These are phyloP conservation scores for Ypsolopha scabrella DNA, from an alignment of 2,888 invertebrate genomes.

Conservation along the genomic window DNA sequence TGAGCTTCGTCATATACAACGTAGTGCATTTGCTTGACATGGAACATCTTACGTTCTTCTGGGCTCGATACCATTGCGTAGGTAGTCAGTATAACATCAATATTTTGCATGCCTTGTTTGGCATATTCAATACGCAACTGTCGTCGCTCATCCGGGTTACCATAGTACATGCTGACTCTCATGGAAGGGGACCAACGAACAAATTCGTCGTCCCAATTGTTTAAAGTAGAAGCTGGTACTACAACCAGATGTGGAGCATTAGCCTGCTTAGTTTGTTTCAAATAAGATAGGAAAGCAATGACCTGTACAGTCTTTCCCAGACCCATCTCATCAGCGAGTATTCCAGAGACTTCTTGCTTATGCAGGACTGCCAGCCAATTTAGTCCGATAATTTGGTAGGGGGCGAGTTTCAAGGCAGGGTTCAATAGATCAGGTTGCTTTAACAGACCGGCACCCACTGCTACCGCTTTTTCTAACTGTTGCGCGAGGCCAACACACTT, in stretches of 20 bases:
- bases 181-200: conserved; percentile 83
- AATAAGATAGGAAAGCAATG: conserved; percentile 90
- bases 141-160: conserved; percentile 85
- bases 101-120: conserved; percentile 76
- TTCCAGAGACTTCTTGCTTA: conserved; percentile 90
- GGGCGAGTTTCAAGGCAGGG: conserved; percentile 79
- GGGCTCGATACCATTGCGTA: conserved; percentile 85
- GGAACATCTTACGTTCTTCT: conserved; percentile 91
- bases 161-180: conserved; percentile 88
- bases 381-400: conserved; percentile 89
- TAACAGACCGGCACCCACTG: conserved; percentile 79
- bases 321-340: conserved; percentile 98
- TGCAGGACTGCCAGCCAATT: conserved; percentile 95
- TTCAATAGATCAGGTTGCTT: conserved; percentile 80
- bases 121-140: conserved; percentile 82
- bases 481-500: conserved; percentile 87
- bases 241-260: conserved; percentile 91
- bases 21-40: conserved; percentile 90
- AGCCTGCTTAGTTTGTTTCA: conserved; percentile 82
- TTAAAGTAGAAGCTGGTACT: conserved; percentile 94
- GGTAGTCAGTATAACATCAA: conserved; percentile 92
- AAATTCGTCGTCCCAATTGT: conserved; percentile 89
- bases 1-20: conserved; percentile 98
- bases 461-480: conserved; percentile 83
- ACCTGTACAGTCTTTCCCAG: conserved; percentile 94